A percentile compares a stretch with the other conserved stretches of the same genome.
Evolutionary conservation across 2,797 vertebrate species (phyloP).

Genomic region (Acanthiza pusilla): DNA sequence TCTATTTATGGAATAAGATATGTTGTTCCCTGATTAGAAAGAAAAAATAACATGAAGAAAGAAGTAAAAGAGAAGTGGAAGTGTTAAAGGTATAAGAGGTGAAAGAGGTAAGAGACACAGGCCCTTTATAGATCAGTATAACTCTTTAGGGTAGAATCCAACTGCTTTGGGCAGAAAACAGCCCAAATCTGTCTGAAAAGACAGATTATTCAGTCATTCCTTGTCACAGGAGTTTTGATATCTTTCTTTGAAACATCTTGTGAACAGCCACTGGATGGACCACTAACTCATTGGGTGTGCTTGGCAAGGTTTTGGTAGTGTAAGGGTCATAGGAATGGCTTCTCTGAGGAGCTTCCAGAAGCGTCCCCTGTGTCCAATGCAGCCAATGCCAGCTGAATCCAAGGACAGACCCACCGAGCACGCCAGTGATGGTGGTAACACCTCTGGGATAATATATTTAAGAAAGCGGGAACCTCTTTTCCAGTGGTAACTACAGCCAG

Average conservation of each 20-base stretch:
- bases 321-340: no score
- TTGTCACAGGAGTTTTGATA: rapidly evolving
- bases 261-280: neutral
- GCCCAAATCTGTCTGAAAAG: neutral
- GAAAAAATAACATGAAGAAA: neutral
- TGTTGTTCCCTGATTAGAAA: neutral
- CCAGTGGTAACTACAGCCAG: neutral
- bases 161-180: neutral
- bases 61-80: neutral
- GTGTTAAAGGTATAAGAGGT: neutral
- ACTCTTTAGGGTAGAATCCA: neutral
- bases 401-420: rapidly evolving
- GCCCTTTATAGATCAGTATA: neutral
- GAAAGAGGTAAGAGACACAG: neutral
- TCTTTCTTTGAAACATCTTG: neutral
- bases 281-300: neutral
- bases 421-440: no score
- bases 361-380: no score
- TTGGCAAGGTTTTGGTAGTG: neutral
- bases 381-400: neutral
- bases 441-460: neutral
- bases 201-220: neutral
- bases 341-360: neutral
- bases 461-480: rapidly evolving
- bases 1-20: neutral